phyloP scores from a whole-genome alignment of 1,140 invertebrate species.

The Drosophila varians region DNA sequence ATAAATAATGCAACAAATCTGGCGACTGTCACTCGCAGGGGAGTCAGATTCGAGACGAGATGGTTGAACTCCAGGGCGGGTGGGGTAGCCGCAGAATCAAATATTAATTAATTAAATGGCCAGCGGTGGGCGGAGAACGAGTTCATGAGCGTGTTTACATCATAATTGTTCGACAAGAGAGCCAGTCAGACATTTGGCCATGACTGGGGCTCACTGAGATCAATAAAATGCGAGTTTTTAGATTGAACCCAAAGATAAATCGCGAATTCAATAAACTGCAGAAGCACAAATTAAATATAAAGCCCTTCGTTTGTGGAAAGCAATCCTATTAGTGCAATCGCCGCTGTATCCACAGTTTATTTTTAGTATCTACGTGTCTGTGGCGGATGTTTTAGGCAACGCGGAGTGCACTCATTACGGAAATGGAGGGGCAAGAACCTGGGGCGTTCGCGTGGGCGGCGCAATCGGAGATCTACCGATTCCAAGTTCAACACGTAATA shows the following conservation, averaged over 20 bases:
- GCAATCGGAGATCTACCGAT: conserved; percentile 7
- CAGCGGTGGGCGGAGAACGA: conserved; percentile 1
- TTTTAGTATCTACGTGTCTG: conserved; percentile 3
- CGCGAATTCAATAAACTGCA: neutral
- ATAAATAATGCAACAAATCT: conserved; percentile 59
- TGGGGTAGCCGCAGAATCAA: conserved; percentile 37
- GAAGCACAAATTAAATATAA: neutral
- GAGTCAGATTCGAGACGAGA: conserved; percentile 4
- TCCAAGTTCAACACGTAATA: conserved; percentile 14
- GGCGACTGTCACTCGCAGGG: conserved; percentile 1
- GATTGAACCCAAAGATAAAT: too few relatives aligned
- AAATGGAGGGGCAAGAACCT: conserved; percentile 35
- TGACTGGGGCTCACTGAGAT: conserved; percentile 29
- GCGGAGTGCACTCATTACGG: conserved; percentile 52
- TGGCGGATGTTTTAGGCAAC: too few relatives aligned
- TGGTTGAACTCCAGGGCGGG: conserved; percentile 5
- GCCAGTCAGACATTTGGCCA: conserved; percentile 49
- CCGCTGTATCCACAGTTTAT: conserved; percentile 18
- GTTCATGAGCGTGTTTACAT: conserved; percentile 38
- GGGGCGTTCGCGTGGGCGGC: conserved; percentile 12
- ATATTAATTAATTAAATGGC: conserved; percentile 56
- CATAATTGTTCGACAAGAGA: conserved; percentile 44
- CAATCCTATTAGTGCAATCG: neutral
- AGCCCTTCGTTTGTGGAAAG: neutral
- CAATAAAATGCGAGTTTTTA: too few relatives aligned